Evolutionary conservation across 2,888 invertebrate genomes (phyloP).

Genomic region (Atherix ibis): DNA sequence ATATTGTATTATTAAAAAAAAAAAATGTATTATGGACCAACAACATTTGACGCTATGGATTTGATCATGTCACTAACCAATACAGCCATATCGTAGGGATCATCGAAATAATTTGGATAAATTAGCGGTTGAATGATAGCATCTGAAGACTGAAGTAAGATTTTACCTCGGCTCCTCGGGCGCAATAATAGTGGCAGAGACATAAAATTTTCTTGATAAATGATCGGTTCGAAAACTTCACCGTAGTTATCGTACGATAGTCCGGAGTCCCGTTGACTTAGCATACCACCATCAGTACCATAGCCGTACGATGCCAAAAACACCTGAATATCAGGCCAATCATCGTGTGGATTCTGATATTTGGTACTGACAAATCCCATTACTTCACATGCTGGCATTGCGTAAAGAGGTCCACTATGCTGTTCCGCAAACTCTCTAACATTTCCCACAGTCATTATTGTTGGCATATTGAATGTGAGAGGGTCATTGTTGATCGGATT

Average conservation of each 20-base stretch:
- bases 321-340: constrained; percentile 66
- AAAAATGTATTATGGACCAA: no score
- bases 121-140: constrained; percentile 65
- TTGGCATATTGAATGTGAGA: constrained; percentile 52
- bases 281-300: constrained; percentile 60
- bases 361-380: constrained; percentile 65
- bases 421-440: constrained; percentile 46
- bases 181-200: constrained; percentile 53
- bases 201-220: constrained; percentile 52
- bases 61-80: no score
- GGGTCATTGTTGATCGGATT: constrained; percentile 39
- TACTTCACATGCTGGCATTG: constrained; percentile 61
- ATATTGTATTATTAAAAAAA: constrained; percentile 1
- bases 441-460: constrained; percentile 42
- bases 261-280: constrained; percentile 52
- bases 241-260: constrained; percentile 50
- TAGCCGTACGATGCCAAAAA: constrained; percentile 61
- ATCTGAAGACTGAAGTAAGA: constrained; percentile 49
- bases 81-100: constrained; percentile 52
- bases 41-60: no score
- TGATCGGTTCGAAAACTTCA: constrained; percentile 49
- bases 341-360: constrained; percentile 45
- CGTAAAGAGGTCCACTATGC: constrained; percentile 50
- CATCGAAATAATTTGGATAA: constrained; percentile 69
- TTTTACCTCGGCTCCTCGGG: constrained; percentile 52